Conservation (phyloP, 2,888 invertebrate genomes). For the Tortricodes alternella region DNA sequence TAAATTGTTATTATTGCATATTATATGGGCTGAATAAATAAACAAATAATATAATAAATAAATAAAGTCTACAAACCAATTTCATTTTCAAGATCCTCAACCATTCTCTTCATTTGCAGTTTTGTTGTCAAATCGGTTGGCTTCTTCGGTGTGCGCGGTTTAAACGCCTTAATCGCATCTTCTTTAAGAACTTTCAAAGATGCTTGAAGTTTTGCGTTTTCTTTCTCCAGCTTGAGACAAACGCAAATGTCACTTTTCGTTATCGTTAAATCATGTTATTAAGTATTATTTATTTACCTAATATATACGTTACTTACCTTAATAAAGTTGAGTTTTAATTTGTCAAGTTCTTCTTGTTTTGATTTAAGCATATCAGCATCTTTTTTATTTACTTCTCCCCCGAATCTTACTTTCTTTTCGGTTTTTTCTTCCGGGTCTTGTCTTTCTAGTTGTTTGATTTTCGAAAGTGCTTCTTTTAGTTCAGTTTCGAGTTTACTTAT, state of each 20-base stretch:
- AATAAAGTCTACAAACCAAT: constrained; percentile 78
- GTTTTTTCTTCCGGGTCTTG: constrained; percentile 74
- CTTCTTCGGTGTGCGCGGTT: constrained; percentile 87
- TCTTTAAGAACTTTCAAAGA: constrained; percentile 86
- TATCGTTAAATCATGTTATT: background rate
- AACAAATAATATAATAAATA: too few relatives aligned
- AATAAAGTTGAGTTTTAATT: constrained; percentile 78
- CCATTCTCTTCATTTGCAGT: constrained; percentile 90
- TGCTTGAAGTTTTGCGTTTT: constrained; percentile 85
- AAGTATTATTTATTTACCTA: too few relatives aligned
- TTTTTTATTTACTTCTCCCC: constrained; percentile 64
- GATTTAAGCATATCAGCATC: constrained; percentile 69
- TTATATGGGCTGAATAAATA: too few relatives aligned
- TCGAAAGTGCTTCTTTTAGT: constrained; percentile 82
- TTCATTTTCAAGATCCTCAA: constrained; percentile 94
- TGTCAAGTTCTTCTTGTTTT: constrained; percentile 79
- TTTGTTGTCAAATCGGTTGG: constrained; percentile 88
- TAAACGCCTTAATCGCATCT: constrained; percentile 85
- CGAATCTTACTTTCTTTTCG: constrained; percentile 79
- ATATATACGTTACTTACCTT: constrained; percentile 69
- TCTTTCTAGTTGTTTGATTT: constrained; percentile 81
- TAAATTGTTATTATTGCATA: too few relatives aligned
- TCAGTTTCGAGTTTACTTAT: constrained; percentile 84
- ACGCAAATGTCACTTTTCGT: background rate
- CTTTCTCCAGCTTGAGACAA: constrained; percentile 80